Conservation (phyloP, 2,113 vertebrate genomes). For the Aythya baeri region DNA sequence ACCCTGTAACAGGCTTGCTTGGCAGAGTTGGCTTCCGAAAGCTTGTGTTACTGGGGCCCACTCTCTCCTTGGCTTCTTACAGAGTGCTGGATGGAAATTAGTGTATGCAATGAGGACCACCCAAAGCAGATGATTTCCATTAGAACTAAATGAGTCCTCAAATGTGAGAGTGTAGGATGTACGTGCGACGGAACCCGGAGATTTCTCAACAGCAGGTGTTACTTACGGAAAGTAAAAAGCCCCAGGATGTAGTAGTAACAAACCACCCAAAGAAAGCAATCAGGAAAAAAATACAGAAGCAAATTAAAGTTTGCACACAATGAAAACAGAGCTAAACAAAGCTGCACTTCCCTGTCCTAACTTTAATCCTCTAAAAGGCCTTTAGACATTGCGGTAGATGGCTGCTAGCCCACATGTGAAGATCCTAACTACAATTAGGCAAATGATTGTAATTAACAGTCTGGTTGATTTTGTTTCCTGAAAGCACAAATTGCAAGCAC, state of each 20-base stretch:
- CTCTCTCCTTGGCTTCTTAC: neutral
- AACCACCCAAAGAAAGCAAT: neutral
- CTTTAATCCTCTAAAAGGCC: neutral
- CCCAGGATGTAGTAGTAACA: neutral
- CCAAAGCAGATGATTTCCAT: neutral
- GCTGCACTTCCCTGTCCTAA: neutral
- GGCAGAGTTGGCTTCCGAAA: constrained; percentile 8
- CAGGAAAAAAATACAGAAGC: neutral
- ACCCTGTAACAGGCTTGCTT: neutral
- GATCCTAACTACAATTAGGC: neutral
- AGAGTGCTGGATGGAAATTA: neutral
- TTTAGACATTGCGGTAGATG: neutral
- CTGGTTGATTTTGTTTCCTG: neutral
- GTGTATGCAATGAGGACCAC: neutral
- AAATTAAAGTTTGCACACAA: neutral
- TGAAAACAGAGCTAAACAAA: neutral
- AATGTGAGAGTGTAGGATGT: neutral
- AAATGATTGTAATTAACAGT: neutral
- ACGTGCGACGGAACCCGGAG: neutral
- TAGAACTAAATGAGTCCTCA: neutral
- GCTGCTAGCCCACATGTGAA: neutral
- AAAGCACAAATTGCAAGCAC: neutral
- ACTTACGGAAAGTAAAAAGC: neutral
- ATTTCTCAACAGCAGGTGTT: neutral
- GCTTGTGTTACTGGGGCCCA: neutral